phyloP scores from a whole-genome alignment of 1,140 invertebrate genomes.

The Drosophila azteca region DNA sequence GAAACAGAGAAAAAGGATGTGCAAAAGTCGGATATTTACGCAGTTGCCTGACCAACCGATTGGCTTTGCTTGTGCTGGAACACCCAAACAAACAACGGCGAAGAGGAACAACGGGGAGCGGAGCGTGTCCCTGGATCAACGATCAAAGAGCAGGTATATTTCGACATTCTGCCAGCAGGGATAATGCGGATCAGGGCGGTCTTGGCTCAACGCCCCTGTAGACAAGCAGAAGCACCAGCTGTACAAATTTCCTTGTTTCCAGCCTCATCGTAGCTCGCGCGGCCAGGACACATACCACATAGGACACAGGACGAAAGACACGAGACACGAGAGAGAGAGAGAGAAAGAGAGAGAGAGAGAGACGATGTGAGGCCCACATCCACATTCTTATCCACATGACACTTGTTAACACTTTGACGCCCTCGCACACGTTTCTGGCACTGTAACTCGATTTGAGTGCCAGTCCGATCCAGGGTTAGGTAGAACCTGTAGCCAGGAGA shows the following conservation, averaged over 20 bases:
- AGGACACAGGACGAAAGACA: neutral
- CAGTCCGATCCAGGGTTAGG: constrained; percentile 6
- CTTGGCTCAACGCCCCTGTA: constrained; percentile 23
- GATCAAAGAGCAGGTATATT: constrained; percentile 25
- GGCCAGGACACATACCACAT: constrained; percentile 20
- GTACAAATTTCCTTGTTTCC: constrained; percentile 14
- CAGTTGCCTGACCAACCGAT: constrained; percentile 61
- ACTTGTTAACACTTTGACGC: constrained; percentile 83
- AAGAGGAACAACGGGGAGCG: neutral
- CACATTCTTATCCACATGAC: constrained; percentile 47
- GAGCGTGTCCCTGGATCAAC: neutral
- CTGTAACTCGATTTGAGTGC: constrained; percentile 72
- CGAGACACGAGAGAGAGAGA: neutral
- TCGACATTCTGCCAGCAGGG: constrained; percentile 11
- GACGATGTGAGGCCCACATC: neutral
- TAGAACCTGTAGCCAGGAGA: constrained; percentile 23
- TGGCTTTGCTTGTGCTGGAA: constrained; percentile 61
- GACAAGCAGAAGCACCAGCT: constrained; percentile 36
- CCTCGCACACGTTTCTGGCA: constrained; percentile 68
- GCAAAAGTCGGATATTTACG: constrained; percentile 21
- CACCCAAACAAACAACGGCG: constrained; percentile 43
- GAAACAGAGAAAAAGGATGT: too few relatives aligned
- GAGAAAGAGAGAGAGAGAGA: neutral
- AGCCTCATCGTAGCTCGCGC: constrained; percentile 53
- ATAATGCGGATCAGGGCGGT: constrained; percentile 26